Evolutionary conservation across 2,113 vertebrate species (phyloP).

Genomic region (pig (Sus scrofa)): DNA sequence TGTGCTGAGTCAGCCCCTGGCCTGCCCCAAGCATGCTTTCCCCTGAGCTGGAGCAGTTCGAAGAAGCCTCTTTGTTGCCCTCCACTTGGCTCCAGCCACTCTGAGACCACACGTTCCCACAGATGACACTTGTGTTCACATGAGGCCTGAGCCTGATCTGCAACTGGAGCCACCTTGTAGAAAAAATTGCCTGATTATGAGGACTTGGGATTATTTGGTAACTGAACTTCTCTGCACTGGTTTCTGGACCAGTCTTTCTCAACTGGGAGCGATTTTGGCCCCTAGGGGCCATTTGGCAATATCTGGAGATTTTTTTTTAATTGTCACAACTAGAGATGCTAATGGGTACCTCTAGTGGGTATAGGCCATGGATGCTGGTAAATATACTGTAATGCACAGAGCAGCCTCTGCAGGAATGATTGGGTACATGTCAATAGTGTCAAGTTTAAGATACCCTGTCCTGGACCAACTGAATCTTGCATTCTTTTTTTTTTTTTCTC

Average conservation of each 20-base stretch:
- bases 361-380: not conserved
- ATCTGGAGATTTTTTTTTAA: not conserved
- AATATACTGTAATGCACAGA: not conserved
- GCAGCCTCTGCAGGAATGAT: not conserved
- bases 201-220: not conserved
- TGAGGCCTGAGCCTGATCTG: not conserved
- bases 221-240: not conserved
- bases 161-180: not conserved
- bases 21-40: not conserved
- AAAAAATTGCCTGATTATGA: not conserved
- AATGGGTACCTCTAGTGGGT: not conserved
- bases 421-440: not conserved
- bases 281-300: not conserved
- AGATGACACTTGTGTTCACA: not conserved
- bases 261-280: not conserved
- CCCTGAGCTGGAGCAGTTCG: not conserved
- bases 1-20: not conserved
- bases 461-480: not conserved
- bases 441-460: not conserved
- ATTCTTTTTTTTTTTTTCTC: not conserved
- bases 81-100: not conserved
- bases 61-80: not conserved
- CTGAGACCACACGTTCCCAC: rapidly evolving
- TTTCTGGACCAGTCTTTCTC: conserved; percentile 25
- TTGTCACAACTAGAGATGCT: not conserved